phyloP scores from a whole-genome alignment of 2,797 vertebrate genomes.

The Salarias fasciatus region DNA sequence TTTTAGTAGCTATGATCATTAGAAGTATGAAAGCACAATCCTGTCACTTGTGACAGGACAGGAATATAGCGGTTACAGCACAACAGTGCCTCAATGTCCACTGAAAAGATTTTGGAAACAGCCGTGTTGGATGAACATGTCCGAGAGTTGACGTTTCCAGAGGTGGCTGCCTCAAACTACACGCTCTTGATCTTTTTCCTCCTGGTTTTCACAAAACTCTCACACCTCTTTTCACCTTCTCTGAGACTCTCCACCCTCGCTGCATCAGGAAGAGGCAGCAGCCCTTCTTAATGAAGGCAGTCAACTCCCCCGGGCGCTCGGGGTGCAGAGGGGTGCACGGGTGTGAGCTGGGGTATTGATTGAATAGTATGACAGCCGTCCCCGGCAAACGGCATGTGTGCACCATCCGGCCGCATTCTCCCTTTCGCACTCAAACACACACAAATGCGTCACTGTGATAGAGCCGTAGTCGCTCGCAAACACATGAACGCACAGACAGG shows the following conservation, averaged over 20 bases:
- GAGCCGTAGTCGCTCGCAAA: conserved; percentile 19
- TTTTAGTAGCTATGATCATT: too few species aligned
- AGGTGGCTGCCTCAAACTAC: too few species aligned
- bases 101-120: too few species aligned
- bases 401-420: conserved; percentile 31
- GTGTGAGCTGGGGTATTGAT: conserved; percentile 48
- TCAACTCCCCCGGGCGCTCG: conserved; percentile 54
- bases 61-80: too few species aligned
- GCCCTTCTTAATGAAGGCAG: conserved; percentile 67
- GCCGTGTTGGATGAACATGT: too few species aligned
- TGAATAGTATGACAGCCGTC: conserved; percentile 64
- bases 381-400: conserved; percentile 41
- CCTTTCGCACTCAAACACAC: conserved; percentile 14
- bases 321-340: conserved; percentile 24
- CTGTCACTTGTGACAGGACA: too few species aligned
- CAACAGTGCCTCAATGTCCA: too few species aligned
- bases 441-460: conserved; percentile 4
- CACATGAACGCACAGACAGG: conserved; percentile 12
- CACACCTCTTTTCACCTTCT: conserved; percentile 36
- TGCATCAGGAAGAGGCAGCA: conserved; percentile 55
- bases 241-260: conserved; percentile 17
- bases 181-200: not conserved
- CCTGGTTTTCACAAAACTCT: conserved; percentile 27
- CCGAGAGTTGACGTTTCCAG: too few species aligned
- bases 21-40: too few species aligned